Percentiles rank a stretch among this genome's conserved stretches.
These are phyloP conservation scores for Heliocidaris tuberculata DNA, from an alignment of 35 echinoderm and acorn worm genomes.

Conservation along the genomic window DNA sequence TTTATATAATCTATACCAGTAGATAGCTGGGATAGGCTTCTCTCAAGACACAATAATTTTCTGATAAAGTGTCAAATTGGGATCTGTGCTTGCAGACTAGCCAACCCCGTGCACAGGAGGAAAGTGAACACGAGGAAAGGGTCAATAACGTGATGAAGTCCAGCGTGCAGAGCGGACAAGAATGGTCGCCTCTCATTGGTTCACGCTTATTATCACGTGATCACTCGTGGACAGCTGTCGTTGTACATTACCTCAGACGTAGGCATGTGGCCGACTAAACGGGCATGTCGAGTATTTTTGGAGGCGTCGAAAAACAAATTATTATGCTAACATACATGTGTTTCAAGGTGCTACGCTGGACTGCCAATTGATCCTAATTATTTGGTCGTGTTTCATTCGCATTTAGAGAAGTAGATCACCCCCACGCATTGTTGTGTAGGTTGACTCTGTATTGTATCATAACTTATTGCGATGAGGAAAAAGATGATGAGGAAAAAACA, in stretches of 20 bases:
- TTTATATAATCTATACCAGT: too few relatives aligned
- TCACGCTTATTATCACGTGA: background rate
- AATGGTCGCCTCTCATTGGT: background rate
- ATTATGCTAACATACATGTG: background rate
- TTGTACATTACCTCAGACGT: background rate
- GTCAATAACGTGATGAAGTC: background rate
- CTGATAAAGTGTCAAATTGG: too few relatives aligned
- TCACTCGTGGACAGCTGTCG: background rate
- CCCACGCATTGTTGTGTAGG: background rate
- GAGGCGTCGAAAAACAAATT: slow-evolving; percentile 11
- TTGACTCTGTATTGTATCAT: too few relatives aligned
- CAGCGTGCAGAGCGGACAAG: background rate
- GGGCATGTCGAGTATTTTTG: background rate
- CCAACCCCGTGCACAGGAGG: too few relatives aligned
- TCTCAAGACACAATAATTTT: too few relatives aligned
- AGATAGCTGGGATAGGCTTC: too few relatives aligned
- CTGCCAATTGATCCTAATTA: background rate
- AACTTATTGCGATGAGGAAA: too few relatives aligned
- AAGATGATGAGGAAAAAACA: too few relatives aligned
- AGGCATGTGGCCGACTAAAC: background rate
- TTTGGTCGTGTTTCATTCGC: background rate
- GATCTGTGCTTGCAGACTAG: too few relatives aligned
- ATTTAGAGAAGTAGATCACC: background rate
- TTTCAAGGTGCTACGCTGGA: background rate
- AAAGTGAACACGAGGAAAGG: background rate